These are phyloP conservation scores for Asteroscopus sphinx DNA, from an alignment of 2,888 invertebrate genomes.

Conservation along the genomic window DNA sequence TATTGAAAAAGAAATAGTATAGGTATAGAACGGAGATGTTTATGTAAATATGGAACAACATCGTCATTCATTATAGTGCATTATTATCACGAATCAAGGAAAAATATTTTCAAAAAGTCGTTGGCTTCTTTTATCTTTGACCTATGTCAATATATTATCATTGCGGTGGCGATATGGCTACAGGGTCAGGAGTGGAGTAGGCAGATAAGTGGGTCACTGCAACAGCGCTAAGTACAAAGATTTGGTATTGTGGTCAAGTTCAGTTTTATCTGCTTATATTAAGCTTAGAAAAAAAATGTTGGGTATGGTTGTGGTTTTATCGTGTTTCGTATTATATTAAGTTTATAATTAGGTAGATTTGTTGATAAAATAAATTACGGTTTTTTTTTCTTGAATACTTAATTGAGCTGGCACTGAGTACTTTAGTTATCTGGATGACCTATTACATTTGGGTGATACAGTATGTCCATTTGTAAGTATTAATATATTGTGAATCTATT, in stretches of 20 bases:
- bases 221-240: constrained; percentile 69
- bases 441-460: not conserved
- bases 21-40: constrained; percentile 7
- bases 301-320: constrained; percentile 25
- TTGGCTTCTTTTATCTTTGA: constrained; percentile 80
- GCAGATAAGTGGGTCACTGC: constrained; percentile 84
- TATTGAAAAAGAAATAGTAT: constrained; percentile 4
- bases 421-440: constrained; percentile 6
- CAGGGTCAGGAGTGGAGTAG: constrained; percentile 79
- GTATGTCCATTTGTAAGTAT: not conserved
- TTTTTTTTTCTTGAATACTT: not conserved
- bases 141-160: constrained; percentile 74
- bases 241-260: constrained; percentile 83
- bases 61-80: constrained; percentile 63
- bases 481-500: not conserved
- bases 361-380: not conserved
- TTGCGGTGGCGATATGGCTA: constrained; percentile 73
- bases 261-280: constrained; percentile 63
- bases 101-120: constrained; percentile 84
- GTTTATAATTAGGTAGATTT: too few species aligned
- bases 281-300: constrained; percentile 19
- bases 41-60: constrained; percentile 46
- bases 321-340: constrained; percentile 9
- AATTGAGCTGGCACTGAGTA: not conserved
- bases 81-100: constrained; percentile 72